A percentile compares a stretch with the other conserved stretches of the same genome.
Evolutionary conservation across 2,888 invertebrate genomes (phyloP).

Genomic region (Megaustenia siamemsis): DNA sequence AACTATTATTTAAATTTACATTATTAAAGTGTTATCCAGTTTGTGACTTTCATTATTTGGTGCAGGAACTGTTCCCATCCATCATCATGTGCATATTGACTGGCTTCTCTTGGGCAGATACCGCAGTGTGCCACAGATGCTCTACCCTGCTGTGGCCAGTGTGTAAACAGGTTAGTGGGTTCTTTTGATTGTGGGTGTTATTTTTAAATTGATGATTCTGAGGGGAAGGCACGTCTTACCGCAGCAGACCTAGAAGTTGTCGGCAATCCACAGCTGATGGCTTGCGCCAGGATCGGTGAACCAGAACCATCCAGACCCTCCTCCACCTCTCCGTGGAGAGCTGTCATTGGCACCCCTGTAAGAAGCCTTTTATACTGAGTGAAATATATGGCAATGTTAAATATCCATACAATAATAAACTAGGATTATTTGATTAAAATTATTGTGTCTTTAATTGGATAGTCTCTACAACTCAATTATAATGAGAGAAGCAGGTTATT

Average conservation of each 20-base stretch:
- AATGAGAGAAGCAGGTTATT: no score
- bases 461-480: no score
- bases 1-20: not conserved
- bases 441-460: no score
- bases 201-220: not conserved
- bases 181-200: not conserved
- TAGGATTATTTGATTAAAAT: no score
- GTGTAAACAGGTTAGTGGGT: slow-evolving; percentile 76
- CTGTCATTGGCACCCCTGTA: slow-evolving; percentile 82
- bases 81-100: slow-evolving; percentile 79
- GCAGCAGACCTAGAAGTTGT: no score
- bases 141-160: slow-evolving; percentile 87
- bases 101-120: slow-evolving; percentile 92
- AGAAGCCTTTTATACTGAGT: slow-evolving; percentile 19
- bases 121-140: slow-evolving; percentile 90
- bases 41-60: not conserved
- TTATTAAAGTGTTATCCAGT: not conserved
- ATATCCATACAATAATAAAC: no score
- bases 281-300: no score
- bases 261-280: no score
- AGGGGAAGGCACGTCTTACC: no score
- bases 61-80: slow-evolving; percentile 73
- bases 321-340: slow-evolving; percentile 90
- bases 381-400: no score
- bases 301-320: no score